Conservation (phyloP, 92 coral and sea anemone species). For the Parazoanthus atlanticus region DNA sequence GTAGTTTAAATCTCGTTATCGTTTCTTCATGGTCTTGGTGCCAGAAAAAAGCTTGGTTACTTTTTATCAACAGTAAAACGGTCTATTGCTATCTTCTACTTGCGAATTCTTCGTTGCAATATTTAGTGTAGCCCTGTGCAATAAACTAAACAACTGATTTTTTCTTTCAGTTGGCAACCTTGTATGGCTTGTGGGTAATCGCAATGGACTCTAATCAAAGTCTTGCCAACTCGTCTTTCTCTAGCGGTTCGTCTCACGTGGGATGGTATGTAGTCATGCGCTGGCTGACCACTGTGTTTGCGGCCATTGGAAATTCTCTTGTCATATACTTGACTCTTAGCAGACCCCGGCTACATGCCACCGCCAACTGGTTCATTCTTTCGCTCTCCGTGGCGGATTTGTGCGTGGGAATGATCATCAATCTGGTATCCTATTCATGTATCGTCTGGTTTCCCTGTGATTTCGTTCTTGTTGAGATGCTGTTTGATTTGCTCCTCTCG, state of each 20-base stretch:
- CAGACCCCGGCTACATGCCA: background rate
- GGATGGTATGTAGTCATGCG: background rate
- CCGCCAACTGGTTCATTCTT: constrained; percentile 20
- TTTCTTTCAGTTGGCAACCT: background rate
- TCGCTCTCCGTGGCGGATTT: constrained; percentile 20
- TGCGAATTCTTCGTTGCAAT: no score
- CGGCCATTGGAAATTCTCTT: constrained; percentile 10
- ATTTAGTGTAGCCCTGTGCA: no score
- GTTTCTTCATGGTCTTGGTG: no score
- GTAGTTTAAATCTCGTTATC: no score
- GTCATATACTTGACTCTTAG: constrained; percentile 22
- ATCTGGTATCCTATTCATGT: background rate
- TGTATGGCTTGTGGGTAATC: background rate
- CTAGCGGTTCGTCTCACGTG: background rate
- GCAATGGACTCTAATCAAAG: background rate
- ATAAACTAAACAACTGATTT: no score
- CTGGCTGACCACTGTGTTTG: background rate
- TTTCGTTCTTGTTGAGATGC: background rate
- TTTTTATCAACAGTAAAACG: no score
- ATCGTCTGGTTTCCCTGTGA: background rate
- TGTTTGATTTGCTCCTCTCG: constrained; percentile 17
- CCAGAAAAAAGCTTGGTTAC: no score
- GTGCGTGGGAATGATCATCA: constrained; percentile 10
- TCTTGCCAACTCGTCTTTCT: background rate
- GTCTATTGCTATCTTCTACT: no score